Conservation (phyloP, 2,888 invertebrate genomes). For the Gastrophysa polygoni region DNA sequence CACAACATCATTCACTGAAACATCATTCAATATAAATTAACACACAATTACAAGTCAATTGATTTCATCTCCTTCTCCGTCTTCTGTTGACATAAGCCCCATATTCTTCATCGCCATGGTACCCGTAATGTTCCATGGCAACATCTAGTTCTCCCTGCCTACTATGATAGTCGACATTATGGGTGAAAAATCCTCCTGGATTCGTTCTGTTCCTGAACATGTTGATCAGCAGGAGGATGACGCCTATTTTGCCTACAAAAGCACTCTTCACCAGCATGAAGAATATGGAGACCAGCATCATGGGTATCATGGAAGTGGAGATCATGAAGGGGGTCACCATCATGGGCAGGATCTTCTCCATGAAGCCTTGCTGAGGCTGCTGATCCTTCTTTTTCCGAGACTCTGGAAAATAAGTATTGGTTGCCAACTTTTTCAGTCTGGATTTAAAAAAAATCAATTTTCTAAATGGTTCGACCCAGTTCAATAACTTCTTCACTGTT, state of each 20-base stretch:
- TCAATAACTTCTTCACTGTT: no score
- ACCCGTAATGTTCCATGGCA: slow-evolving; percentile 62
- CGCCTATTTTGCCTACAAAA: slow-evolving; percentile 74
- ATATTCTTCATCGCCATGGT: slow-evolving; percentile 63
- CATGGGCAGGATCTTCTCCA: slow-evolving; percentile 68
- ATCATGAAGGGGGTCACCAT: slow-evolving; percentile 75
- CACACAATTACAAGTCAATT: no score
- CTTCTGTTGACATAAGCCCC: slow-evolving; percentile 61
- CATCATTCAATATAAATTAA: no score
- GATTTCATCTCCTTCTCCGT: slow-evolving; percentile 26
- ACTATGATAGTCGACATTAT: slow-evolving; percentile 29
- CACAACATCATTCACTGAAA: no score
- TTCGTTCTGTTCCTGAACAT: slow-evolving; percentile 58
- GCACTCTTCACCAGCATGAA: slow-evolving; percentile 70
- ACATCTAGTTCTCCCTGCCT: slow-evolving; percentile 28
- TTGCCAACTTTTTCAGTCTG: no score
- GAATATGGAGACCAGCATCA: slow-evolving; percentile 72
- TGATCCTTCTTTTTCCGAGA: slow-evolving; percentile 14
- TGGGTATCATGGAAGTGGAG: slow-evolving; percentile 72
- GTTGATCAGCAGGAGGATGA: slow-evolving; percentile 69
- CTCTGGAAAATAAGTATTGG: no score
- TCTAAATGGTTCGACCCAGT: no score
- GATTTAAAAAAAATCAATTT: no score
- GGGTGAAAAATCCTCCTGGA: slow-evolving; percentile 47
- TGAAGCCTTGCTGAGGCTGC: slow-evolving; percentile 61